These are phyloP conservation scores for Bos javanicus DNA, from an alignment of 2,113 vertebrate species.

Conservation along the genomic window DNA sequence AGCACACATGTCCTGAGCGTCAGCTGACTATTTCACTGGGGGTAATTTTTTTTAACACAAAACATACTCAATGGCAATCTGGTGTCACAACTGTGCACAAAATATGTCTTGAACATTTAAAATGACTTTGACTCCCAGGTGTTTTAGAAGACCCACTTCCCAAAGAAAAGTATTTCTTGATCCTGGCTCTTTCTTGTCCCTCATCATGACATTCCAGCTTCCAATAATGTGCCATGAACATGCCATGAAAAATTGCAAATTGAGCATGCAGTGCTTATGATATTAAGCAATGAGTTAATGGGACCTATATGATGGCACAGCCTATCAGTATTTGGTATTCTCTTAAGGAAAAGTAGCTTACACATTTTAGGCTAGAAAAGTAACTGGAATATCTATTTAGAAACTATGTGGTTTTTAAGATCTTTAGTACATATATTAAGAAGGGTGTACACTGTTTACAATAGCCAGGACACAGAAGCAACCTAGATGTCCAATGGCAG, in stretches of 20 bases:
- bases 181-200: background rate
- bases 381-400: background rate
- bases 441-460: background rate
- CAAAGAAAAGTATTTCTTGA: background rate
- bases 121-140: background rate
- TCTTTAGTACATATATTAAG: background rate
- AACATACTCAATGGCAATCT: background rate
- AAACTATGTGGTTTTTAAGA: rapidly evolving
- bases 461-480: background rate
- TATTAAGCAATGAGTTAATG: background rate
- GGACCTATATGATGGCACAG: rapidly evolving
- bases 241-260: rapidly evolving
- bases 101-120: background rate
- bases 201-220: rapidly evolving
- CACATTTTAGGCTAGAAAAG: background rate
- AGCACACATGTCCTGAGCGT: background rate
- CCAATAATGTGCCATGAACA: background rate
- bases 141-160: background rate
- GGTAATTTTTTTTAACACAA: too few species aligned
- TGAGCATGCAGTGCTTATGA: rapidly evolving
- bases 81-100: rapidly evolving
- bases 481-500: background rate
- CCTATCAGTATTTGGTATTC: too few species aligned
- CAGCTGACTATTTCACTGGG: background rate
- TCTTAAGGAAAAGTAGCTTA: background rate